Base-by-base conservation (phyloP, 2,888 invertebrate species). In the Drosophila neutralis region DNA sequence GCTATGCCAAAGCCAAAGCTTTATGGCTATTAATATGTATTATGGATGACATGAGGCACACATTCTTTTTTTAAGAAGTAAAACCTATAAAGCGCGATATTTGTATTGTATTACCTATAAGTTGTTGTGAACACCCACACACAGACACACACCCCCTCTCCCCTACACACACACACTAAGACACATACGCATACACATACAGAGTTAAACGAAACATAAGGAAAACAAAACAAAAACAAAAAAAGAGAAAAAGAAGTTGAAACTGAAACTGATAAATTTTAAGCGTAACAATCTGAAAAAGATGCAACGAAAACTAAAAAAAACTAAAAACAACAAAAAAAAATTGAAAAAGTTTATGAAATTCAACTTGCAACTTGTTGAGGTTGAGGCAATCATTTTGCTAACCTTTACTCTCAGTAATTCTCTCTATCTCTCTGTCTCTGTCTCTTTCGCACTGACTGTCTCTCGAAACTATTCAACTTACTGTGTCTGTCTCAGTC, bases 41-140 rank as follows among this genome's bases (percentile, higher is more conserved):
- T 91, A 92, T 91, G 91, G 92, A 92, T 92, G 92, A 91, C 67
- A 91, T 92, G 91, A 91, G 92, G 91, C 91, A 91, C 78, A 91
- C 86, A 89, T 90, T 90, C 88, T 86, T 78, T 87, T 86, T 83
- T 84, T 64, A 80, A 78, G 78, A 84, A 87, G 78, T 69, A 73
- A 84, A 87, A 80, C 67, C 81, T 85, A 75, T 74, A 84, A 73
- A 81, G 72, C 77, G 87, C 84, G 84, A 87, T 89, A 87, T 84
- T 84, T 84, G 84, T 84, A 87, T 84, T 89, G 89, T 87, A 84
- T 87, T 84, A 86, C 73, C 87, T 81, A 83, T 84, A 87, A 89
- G 84, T 84, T 84, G 82, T 82, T 86, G 88, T 83, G 82, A 72
- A 73, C 76, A 82, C 76, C 73, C 57, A 70, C 56, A 69, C 35